These are phyloP conservation scores for Incurvaria masculella DNA, from an alignment of 2,888 invertebrate species.

Conservation along the genomic window DNA sequence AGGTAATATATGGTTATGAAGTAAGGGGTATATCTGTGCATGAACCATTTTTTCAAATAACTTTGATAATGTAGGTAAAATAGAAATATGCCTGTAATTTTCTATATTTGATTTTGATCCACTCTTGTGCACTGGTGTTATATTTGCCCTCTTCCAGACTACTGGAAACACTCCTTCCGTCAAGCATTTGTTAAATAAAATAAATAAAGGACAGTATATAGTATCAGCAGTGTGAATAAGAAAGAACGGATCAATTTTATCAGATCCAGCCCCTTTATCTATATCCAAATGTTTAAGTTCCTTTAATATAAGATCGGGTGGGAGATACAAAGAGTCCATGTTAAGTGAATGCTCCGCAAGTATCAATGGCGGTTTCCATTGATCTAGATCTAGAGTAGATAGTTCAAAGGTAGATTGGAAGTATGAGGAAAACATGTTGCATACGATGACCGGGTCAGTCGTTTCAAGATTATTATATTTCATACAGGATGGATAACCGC, in stretches of 20 bases:
- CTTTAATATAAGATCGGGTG: neutral
- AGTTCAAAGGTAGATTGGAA: neutral
- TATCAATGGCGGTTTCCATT: neutral
- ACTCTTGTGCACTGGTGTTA: conserved; percentile 11
- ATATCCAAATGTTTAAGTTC: neutral
- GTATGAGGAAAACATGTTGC: neutral
- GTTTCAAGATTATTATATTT: neutral
- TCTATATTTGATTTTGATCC: conserved; percentile 10
- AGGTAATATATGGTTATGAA: conserved; percentile 10
- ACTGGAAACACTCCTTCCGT: conserved; percentile 10
- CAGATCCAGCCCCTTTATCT: neutral
- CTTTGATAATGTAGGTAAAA: conserved; percentile 9
- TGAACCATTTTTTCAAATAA: conserved; percentile 15
- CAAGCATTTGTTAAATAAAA: conserved; percentile 6
- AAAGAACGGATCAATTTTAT: neutral
- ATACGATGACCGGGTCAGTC: neutral
- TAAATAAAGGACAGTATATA: neutral
- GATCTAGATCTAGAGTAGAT: neutral
- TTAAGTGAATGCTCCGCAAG: neutral
- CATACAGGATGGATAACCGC: neutral
- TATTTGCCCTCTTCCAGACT: conserved; percentile 14
- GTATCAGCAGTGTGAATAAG: neutral
- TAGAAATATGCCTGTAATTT: conserved; percentile 11
- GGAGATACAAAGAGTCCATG: neutral
- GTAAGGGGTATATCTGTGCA: conserved; percentile 10